Percentiles rank a stretch among this genome's conserved stretches.
Evolutionary conservation across 1,140 invertebrate genomes (phyloP).

Genomic region (Semibalanus balanoides): DNA sequence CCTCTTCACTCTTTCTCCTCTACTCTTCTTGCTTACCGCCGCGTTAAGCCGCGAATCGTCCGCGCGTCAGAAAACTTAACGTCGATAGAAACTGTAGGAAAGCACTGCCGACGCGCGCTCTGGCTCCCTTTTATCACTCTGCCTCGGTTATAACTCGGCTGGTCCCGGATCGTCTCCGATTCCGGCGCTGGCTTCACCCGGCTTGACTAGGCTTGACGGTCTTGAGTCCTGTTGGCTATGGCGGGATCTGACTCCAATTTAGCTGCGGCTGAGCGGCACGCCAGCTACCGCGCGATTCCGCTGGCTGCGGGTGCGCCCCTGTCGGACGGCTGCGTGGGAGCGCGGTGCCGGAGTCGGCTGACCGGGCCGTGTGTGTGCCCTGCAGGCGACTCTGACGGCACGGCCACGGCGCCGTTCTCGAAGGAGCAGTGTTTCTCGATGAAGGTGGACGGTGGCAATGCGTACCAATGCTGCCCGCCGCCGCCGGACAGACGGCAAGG

Average conservation of each 20-base stretch:
- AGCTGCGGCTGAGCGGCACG: no score
- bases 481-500: neutral
- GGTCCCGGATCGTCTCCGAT: no score
- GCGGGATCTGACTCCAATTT: no score
- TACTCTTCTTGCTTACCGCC: neutral
- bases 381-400: neutral
- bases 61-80: neutral
- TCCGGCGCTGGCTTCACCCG: no score
- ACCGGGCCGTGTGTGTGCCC: neutral
- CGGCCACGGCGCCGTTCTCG: neutral
- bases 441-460: neutral
- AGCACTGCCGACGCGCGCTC: neutral
- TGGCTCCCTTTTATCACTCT: no score
- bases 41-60: neutral
- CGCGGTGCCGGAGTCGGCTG: neutral
- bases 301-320: no score
- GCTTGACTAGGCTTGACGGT: no score
- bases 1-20: neutral
- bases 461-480: neutral
- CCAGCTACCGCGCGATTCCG: no score
- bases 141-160: no score
- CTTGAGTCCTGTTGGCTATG: no score
- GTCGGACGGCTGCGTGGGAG: no score
- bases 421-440: slow-evolving; percentile 5
- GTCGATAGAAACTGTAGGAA: neutral